Evolutionary conservation across 2,888 invertebrate species (phyloP).

Genomic region (Didymodactylos carnosus): DNA sequence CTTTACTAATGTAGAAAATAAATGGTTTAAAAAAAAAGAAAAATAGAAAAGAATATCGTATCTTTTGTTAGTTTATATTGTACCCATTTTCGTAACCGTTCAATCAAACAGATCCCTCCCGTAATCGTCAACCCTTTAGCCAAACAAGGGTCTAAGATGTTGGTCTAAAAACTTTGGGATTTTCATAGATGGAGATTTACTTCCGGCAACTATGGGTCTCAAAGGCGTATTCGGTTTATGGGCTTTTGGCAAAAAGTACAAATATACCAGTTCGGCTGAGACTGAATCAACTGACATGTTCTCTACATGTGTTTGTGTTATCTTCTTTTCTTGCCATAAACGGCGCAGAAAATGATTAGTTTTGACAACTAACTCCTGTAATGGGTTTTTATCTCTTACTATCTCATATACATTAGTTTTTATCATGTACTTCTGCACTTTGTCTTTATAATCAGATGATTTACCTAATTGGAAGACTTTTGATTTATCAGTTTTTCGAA

Average conservation of each 20-base stretch:
- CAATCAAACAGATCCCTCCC: too few relatives aligned
- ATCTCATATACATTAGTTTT: not conserved
- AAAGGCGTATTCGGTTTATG: not conserved
- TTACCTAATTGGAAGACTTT: too few relatives aligned
- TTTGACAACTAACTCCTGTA: not conserved
- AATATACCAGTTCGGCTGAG: not conserved
- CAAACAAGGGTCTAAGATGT: not conserved
- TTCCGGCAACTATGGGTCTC: not conserved
- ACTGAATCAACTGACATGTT: not conserved
- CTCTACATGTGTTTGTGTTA: not conserved
- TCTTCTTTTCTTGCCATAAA: not conserved
- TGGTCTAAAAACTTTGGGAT: not conserved
- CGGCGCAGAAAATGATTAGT: not conserved
- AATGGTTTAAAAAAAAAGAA: too few relatives aligned
- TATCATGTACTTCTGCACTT: not conserved
- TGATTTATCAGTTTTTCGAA: too few relatives aligned
- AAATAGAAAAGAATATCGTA: not conserved
- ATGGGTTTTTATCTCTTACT: not conserved
- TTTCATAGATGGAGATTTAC: not conserved
- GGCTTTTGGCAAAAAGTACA: not conserved
- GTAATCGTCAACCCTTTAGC: too few relatives aligned
- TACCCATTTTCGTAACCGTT: too few relatives aligned
- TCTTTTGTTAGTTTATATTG: too few relatives aligned
- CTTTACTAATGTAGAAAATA: too few relatives aligned
- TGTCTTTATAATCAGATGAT: too few relatives aligned